Evolutionary conservation across 2,797 vertebrate genomes (phyloP), one percentile per base, ranked within the genome.

Genomic region (Tragelaphus eurycerus): DNA sequence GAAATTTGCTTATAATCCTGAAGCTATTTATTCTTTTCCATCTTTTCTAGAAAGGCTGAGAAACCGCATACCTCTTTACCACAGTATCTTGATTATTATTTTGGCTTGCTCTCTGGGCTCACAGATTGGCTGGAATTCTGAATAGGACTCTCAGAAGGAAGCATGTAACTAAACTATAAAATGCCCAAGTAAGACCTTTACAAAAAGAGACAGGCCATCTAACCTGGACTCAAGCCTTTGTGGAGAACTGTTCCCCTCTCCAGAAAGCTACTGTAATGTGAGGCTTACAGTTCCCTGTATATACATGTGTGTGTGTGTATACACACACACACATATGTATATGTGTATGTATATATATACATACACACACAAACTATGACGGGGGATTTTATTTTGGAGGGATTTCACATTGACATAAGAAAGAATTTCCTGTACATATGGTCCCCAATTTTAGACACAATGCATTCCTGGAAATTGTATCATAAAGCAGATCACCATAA

Each of bases 381-480:
- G 29, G 50, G 54, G 90, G 60, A 93, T 92, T 82, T 97, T 92
- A 96, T 31, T 64, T 92, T 96, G 94, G 89, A 96, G 93, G 95
- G 86, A 94, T 95, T 98, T 97, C 89, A 97, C 74, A 86, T 62
- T 92, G 96, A 95, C 96, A 97, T 94, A 98, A 97, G 93, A 97
- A 98, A 97, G 96, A 95, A 96, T 96, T 98, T 97, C 95, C 93
- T 97, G 95, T 97, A 89, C 96, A 98, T 97, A 97, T 97, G 97
- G 94, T 96, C 59, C 94, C 94, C 95, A 97, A 89, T 96, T 98
- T 98, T 98, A 98, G 97, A 97, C 52, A 98, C 94, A 97, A 97
- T 96, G 62, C 95, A 92, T 97, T 98, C 94, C 95, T 98, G 95
- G 97, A 97, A 97, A 96, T 97, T 95, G 54, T 97, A 90, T 96